Evolutionary conservation across 2,888 invertebrate species (phyloP), one percentile per base, ranked within the genome.

Genomic region (Biston stratarius): DNA sequence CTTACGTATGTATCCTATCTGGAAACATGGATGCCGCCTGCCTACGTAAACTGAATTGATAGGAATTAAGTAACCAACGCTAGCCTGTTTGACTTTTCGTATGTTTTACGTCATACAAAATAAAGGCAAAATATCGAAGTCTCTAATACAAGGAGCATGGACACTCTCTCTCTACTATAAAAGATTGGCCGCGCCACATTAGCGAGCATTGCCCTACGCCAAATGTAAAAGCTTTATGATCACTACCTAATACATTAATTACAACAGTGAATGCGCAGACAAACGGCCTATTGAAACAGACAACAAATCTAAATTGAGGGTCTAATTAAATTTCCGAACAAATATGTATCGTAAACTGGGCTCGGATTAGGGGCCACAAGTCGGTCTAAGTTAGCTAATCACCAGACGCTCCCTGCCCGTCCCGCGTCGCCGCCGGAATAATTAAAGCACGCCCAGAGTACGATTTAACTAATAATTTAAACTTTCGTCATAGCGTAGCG

Each of bases 381-480:
- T 67, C 71, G 67, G 58, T 70, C 72, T 81, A 80, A 84, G 80
- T 86, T 83, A 79, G 75, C 83, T 84, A 86, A 87, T 86, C 85
- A 85, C 77, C 74, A 72, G 64, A 74, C 73, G 76, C 77, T n/a
- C 34, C 67, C 72, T 61, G 6, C 67, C 57, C 52, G 44, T 51
- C 56, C 58, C 56, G 51, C 73, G 24, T 60, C 72, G 73, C 76
- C 73, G 73, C 70, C 71, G 64, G 78, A 83, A 88, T 90, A 92
- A 94, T 92, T 90, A 90, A 90, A 88, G 85, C 86, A 83, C 82
- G 83, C 85, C 72, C 88, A 87, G 24, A 24, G 85, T 88, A 78
- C 87, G 88, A 93, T 92, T 92, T 89, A 91, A 91, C 91, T 91
- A 92, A 92, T 92, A 92, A 91, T 91, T 92, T 90, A 89, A 93